Evolutionary conservation across 2,113 vertebrate species (phyloP).

Genomic region (Uria lomvia): DNA sequence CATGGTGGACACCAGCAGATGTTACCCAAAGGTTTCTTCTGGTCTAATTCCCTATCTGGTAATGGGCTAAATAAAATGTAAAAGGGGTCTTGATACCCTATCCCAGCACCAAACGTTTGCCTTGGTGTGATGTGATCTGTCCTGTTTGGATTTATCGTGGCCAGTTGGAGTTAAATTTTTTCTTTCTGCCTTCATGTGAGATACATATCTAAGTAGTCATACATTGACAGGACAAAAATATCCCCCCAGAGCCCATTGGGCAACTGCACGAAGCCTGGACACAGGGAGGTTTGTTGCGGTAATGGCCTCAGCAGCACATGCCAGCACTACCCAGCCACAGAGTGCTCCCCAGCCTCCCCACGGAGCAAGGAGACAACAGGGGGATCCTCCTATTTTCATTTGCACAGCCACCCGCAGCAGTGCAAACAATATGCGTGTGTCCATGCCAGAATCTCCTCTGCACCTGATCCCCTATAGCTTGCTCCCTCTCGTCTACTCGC

Average conservation of each 20-base stretch:
- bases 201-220: background rate
- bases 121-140: background rate
- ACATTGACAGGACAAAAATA: background rate
- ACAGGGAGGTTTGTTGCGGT: background rate
- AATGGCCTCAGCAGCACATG: accelerated
- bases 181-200: background rate
- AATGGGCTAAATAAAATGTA: background rate
- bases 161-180: background rate
- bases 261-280: background rate
- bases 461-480: background rate
- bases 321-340: background rate
- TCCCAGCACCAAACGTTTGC: background rate
- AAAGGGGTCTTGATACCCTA: background rate
- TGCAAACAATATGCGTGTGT: background rate
- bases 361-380: background rate
- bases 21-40: background rate
- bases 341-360: accelerated
- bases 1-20: background rate
- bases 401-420: background rate
- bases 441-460: background rate
- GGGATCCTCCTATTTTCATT: background rate
- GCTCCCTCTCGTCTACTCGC: accelerated
- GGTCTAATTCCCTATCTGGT: background rate
- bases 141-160: background rate
- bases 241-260: accelerated